Evolutionary conservation across 2,113 vertebrate genomes (phyloP).

Genomic region (Hypanus sabinus): DNA sequence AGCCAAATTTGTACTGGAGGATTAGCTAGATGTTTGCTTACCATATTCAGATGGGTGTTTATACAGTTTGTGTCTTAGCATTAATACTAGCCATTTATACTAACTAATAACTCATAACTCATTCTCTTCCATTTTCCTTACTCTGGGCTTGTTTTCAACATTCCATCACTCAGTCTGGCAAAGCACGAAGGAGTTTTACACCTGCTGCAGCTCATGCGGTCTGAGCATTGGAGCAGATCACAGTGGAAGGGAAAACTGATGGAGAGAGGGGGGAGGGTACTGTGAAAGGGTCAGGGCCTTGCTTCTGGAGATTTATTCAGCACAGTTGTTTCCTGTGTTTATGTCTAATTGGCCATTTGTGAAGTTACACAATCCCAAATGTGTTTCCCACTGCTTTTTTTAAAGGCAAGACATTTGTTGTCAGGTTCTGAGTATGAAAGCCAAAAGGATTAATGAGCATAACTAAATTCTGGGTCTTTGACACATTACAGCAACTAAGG

Average conservation of each 20-base stretch:
- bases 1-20: conserved; percentile 43
- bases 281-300: not conserved
- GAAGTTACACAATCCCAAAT: conserved; percentile 24
- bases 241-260: not conserved
- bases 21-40: conserved; percentile 60
- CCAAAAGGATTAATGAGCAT: conserved; percentile 17
- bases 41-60: conserved; percentile 44
- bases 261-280: not conserved
- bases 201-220: conserved; percentile 49
- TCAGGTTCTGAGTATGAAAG: conserved; percentile 16
- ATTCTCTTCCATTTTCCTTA: conserved; percentile 43
- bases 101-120: conserved; percentile 43
- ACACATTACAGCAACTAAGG: not conserved
- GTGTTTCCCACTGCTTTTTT: conserved; percentile 13
- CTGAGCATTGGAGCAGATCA: conserved; percentile 13
- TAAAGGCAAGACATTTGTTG: conserved; percentile 27
- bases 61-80: conserved; percentile 48
- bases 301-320: conserved; percentile 25
- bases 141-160: conserved; percentile 45
- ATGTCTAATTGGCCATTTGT: conserved; percentile 33
- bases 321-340: conserved; percentile 33
- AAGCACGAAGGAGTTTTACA: conserved; percentile 53
- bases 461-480: conserved; percentile 15
- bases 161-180: conserved; percentile 44
- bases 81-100: conserved; percentile 45